A percentile compares a stretch with the other conserved stretches of the same genome.
These are phyloP conservation scores for Lipophrys pholis DNA, from an alignment of 2,113 vertebrate species.

Conservation along the genomic window DNA sequence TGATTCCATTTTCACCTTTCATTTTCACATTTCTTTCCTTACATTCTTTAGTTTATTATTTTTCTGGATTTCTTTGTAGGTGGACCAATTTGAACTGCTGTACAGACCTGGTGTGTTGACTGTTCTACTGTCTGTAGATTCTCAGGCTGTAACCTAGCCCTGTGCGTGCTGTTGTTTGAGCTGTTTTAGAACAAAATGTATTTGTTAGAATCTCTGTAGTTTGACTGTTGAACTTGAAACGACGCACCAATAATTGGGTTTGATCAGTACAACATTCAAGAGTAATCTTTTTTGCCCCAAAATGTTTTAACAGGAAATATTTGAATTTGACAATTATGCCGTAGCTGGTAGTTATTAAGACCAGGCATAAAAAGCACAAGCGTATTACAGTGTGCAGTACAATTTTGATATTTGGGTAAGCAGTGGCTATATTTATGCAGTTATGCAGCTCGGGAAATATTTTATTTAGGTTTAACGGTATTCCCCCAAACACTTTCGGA, in stretches of 20 bases:
- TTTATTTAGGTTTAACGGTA: too few relatives aligned
- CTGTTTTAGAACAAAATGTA: slow-evolving; percentile 24
- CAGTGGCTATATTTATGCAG: too few relatives aligned
- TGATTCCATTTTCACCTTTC: slow-evolving; percentile 7
- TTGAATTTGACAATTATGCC: too few relatives aligned
- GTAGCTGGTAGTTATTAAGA: too few relatives aligned
- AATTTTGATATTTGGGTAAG: too few relatives aligned
- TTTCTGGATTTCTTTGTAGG: slow-evolving; percentile 68
- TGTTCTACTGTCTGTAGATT: slow-evolving; percentile 36
- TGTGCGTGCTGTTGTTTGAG: slow-evolving; percentile 50
- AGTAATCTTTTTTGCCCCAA: too few relatives aligned
- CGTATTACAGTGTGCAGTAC: too few relatives aligned
- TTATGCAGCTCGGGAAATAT: too few relatives aligned
- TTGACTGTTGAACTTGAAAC: too few relatives aligned
- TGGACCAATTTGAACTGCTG: slow-evolving; percentile 84
- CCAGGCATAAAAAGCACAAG: too few relatives aligned
- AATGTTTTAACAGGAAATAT: too few relatives aligned
- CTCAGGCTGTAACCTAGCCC: slow-evolving; percentile 40
- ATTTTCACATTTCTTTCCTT: slow-evolving; percentile 10
- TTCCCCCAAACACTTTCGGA: too few relatives aligned
- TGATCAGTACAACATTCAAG: neutral
- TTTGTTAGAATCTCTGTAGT: neutral
- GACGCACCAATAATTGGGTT: neutral
- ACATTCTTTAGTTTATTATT: slow-evolving; percentile 25
- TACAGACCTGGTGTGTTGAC: slow-evolving; percentile 80